Conservation (phyloP, 2,113 vertebrate species). For the Puffinus mauretanicus region DNA sequence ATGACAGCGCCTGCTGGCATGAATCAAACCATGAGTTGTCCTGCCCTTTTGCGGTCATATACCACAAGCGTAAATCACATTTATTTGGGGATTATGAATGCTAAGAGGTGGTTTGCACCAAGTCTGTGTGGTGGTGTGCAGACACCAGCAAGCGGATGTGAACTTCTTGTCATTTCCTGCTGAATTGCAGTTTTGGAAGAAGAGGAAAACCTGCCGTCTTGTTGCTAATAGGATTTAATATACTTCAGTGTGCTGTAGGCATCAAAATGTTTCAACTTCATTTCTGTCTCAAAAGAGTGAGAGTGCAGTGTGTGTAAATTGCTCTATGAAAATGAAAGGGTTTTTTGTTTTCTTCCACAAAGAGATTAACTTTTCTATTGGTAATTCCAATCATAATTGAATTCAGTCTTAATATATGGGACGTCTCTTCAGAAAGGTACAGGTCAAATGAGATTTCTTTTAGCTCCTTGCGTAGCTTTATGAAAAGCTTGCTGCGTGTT, state of each 20-base stretch:
- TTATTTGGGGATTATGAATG: not conserved
- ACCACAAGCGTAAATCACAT: not conserved
- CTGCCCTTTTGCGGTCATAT: not conserved
- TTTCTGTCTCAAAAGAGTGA: not conserved
- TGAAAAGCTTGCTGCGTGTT: not conserved
- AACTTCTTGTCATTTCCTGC: not conserved
- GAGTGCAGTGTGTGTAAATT: not conserved
- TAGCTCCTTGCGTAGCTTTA: not conserved
- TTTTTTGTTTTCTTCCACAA: not conserved
- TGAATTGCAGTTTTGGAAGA: not conserved
- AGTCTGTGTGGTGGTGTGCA: not conserved
- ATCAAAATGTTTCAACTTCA: not conserved
- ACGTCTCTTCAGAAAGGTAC: not conserved
- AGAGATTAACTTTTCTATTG: not conserved
- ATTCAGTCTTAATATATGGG: fast-evolving
- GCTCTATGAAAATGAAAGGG: not conserved
- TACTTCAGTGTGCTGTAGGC: not conserved
- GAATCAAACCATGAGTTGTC: not conserved
- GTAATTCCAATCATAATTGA: not conserved
- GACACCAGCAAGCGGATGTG: not conserved
- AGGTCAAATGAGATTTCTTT: not conserved
- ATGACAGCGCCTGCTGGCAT: slow-evolving; percentile 6
- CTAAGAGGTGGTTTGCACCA: not conserved
- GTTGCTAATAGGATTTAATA: not conserved
- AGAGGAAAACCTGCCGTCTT: not conserved